A percentile compares a stretch with the other conserved stretches of the same genome.
These are phyloP conservation scores for Uropsilus gracilis DNA, from an alignment of 2,113 vertebrate species.

Conservation along the genomic window DNA sequence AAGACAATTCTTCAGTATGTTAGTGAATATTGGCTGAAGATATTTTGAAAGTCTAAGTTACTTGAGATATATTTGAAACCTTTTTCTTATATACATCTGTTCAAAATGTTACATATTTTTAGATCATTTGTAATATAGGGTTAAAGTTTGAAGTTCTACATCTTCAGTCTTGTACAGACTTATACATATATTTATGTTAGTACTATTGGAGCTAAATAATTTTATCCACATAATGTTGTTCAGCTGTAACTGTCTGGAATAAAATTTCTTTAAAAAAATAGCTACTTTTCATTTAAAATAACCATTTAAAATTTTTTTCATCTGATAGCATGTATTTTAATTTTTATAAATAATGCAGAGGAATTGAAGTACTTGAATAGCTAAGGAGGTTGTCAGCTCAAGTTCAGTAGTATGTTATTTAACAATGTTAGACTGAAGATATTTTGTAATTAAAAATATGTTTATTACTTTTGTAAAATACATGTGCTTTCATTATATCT, in stretches of 20 bases:
- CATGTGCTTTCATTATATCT: constrained; percentile 61
- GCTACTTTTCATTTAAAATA: constrained; percentile 34
- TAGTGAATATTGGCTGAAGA: constrained; percentile 45
- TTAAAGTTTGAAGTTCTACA: constrained; percentile 49
- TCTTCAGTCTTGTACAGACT: constrained; percentile 8
- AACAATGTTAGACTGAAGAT: constrained; percentile 17
- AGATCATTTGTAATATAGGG: not conserved
- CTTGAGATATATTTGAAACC: constrained; percentile 57
- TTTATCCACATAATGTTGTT: constrained; percentile 46
- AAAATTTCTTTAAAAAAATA: constrained; percentile 43
- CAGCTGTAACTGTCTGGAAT: constrained; percentile 37
- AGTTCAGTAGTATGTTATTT: not conserved
- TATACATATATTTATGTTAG: constrained; percentile 27
- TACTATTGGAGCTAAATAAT: constrained; percentile 49
- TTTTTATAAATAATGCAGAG: constrained; percentile 51
- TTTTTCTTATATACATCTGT: constrained; percentile 15
- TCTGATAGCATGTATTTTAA: constrained; percentile 17
- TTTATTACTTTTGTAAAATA: constrained; percentile 55
- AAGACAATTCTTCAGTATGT: constrained; percentile 35
- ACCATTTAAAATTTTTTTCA: constrained; percentile 37
- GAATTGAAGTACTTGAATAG: not conserved
- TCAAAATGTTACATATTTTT: constrained; percentile 56
- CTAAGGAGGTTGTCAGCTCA: constrained; percentile 13
- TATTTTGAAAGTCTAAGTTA: constrained; percentile 49
- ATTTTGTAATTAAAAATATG: constrained; percentile 39